Evolutionary conservation across 2,888 invertebrate species (phyloP).

Genomic region (Azorinus chamasolen): DNA sequence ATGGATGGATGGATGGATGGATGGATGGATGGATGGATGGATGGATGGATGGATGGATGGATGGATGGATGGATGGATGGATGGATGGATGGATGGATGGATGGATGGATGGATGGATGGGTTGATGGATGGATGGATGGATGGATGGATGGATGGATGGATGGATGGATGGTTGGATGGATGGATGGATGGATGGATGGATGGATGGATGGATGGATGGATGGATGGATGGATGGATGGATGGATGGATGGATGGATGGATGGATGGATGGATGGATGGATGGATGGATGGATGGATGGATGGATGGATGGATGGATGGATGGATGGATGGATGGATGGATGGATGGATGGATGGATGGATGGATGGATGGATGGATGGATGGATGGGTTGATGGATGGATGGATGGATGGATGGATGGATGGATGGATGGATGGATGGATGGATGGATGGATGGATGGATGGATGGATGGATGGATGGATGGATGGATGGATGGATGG

Average conservation of each 20-base stretch:
- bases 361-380: slow-evolving; percentile 3
- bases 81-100: no score
- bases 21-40: no score
- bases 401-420: slow-evolving; percentile 3
- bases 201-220: slow-evolving; percentile 3
- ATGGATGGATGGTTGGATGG: not conserved
- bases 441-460: slow-evolving; percentile 3
- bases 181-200: slow-evolving; percentile 3
- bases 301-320: slow-evolving; percentile 3
- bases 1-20: no score
- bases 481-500: slow-evolving; percentile 3
- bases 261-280: slow-evolving; percentile 3
- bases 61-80: no score
- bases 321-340: slow-evolving; percentile 3
- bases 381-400: no score
- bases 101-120: no score
- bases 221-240: slow-evolving; percentile 3
- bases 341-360: slow-evolving; percentile 3
- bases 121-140: no score
- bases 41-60: no score
- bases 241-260: slow-evolving; percentile 3
- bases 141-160: no score
- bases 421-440: slow-evolving; percentile 3
- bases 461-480: slow-evolving; percentile 3
- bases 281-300: slow-evolving; percentile 3